A percentile compares a stretch with the other conserved stretches of the same genome.
These are phyloP conservation scores for Pseudotriccus pelzelni DNA, from an alignment of 2,797 vertebrate species.

Conservation along the genomic window DNA sequence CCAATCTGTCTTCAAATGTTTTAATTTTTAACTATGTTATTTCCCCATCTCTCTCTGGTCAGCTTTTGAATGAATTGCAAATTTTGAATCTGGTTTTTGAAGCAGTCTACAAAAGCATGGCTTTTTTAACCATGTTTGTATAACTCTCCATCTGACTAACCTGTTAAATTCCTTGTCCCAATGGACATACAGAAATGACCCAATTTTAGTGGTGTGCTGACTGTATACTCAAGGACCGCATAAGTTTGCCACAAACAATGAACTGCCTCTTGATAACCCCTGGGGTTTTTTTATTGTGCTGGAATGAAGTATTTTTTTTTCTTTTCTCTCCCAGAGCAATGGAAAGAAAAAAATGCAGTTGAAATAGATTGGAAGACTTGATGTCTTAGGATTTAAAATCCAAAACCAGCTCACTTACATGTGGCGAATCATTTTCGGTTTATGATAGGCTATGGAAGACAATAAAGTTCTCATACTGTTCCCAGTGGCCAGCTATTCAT, in stretches of 20 bases:
- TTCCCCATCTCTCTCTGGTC: background rate
- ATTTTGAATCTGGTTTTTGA: background rate
- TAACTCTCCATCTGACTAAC: conserved; percentile 35
- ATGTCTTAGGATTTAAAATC: background rate
- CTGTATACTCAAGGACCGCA: background rate
- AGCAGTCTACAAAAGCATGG: background rate
- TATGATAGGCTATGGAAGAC: conserved; percentile 27
- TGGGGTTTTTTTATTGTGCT: background rate
- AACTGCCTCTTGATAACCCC: conserved; percentile 8
- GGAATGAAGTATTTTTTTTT: background rate
- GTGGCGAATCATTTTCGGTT: conserved; percentile 18
- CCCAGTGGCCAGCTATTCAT: conserved; percentile 38
- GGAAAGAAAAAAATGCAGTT: background rate
- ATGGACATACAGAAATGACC: conserved; percentile 21
- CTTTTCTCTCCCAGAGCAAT: background rate
- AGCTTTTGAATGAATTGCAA: conserved; percentile 1
- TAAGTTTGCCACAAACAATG: background rate
- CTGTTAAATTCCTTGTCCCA: conserved; percentile 36
- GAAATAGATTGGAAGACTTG: background rate
- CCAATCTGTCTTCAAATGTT: background rate
- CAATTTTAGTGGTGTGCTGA: conserved; percentile 3
- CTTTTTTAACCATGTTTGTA: background rate
- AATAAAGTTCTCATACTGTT: conserved; percentile 17
- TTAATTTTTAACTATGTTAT: background rate
- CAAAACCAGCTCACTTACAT: conserved; percentile 16